Evolutionary conservation across 2,113 vertebrate genomes (phyloP).

Genomic region (Guaruba guarouba): DNA sequence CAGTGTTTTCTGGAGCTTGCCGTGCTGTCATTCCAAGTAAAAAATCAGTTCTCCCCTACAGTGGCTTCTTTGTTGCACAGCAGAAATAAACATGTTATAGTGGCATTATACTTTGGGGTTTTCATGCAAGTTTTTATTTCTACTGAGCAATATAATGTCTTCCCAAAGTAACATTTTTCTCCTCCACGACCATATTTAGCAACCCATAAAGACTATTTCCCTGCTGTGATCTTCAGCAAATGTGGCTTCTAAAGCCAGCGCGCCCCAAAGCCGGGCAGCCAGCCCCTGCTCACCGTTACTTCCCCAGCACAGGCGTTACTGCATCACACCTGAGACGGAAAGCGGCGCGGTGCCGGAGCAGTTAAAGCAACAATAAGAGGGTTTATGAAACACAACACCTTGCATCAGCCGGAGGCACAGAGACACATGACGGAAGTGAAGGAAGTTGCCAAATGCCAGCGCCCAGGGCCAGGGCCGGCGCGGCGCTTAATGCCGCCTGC

Average conservation of each 20-base stretch:
- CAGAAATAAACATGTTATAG: neutral
- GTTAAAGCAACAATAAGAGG: fast-evolving
- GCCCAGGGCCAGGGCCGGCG: neutral
- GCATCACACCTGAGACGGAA: neutral
- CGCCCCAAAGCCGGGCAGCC: fast-evolving
- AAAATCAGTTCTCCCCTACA: neutral
- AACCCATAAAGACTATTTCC: neutral
- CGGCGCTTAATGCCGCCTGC: neutral
- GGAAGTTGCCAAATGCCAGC: neutral
- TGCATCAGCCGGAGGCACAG: neutral
- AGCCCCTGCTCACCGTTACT: fast-evolving
- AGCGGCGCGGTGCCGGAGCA: neutral
- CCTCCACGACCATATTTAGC: neutral
- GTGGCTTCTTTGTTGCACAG: neutral
- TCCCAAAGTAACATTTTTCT: neutral
- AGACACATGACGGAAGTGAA: neutral
- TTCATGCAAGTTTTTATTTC: neutral
- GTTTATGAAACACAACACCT: neutral
- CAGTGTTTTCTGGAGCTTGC: neutral
- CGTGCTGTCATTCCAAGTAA: neutral
- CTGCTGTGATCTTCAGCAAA: fast-evolving
- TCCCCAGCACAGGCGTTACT: fast-evolving
- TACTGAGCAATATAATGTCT: neutral
- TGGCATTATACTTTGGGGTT: fast-evolving
- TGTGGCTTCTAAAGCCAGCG: fast-evolving